Percentiles rank a stretch among this genome's conserved stretches.
These are phyloP conservation scores for Stenoptilia bipunctidactyla DNA, from an alignment of 2,888 invertebrate genomes.

Conservation along the genomic window DNA sequence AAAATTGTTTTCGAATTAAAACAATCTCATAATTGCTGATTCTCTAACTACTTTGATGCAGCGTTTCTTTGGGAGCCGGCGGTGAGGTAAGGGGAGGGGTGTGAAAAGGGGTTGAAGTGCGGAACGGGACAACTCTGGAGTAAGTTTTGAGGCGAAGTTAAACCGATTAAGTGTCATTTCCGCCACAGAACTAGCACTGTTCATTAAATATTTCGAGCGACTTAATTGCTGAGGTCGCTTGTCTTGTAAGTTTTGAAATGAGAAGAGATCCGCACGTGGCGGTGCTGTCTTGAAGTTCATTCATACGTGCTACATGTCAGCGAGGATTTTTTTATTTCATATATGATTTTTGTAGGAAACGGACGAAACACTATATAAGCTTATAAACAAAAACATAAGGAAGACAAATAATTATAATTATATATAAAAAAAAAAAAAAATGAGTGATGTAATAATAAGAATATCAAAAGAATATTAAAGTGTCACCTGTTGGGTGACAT, in stretches of 20 bases:
- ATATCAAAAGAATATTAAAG: too few species aligned
- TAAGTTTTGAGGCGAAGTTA: constrained; percentile 64
- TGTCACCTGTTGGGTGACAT: too few species aligned
- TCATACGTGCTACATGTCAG: constrained; percentile 9
- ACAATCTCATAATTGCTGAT: constrained; percentile 71
- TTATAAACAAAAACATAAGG: too few species aligned
- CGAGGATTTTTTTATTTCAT: too few species aligned
- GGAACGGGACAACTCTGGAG: constrained; percentile 21
- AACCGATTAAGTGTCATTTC: constrained; percentile 69
- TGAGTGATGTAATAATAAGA: too few species aligned
- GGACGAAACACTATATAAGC: too few species aligned
- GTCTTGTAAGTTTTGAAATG: constrained; percentile 41
- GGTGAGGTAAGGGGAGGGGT: constrained; percentile 17
- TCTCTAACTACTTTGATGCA: constrained; percentile 66
- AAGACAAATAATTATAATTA: too few species aligned
- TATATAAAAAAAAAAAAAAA: too few species aligned
- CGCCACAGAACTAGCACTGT: constrained; percentile 62
- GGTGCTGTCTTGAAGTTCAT: constrained; percentile 15
- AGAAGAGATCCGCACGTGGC: constrained; percentile 34
- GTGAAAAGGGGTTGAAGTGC: constrained; percentile 21
- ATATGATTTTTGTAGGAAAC: too few species aligned
- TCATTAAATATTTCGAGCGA: constrained; percentile 67
- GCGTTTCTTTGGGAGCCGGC: constrained; percentile 37
- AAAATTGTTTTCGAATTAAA: constrained; percentile 71
- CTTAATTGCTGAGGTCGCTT: constrained; percentile 58